phyloP scores from a whole-genome alignment of 2,797 vertebrate genomes.

The Cryptoblepharus egeriae region DNA sequence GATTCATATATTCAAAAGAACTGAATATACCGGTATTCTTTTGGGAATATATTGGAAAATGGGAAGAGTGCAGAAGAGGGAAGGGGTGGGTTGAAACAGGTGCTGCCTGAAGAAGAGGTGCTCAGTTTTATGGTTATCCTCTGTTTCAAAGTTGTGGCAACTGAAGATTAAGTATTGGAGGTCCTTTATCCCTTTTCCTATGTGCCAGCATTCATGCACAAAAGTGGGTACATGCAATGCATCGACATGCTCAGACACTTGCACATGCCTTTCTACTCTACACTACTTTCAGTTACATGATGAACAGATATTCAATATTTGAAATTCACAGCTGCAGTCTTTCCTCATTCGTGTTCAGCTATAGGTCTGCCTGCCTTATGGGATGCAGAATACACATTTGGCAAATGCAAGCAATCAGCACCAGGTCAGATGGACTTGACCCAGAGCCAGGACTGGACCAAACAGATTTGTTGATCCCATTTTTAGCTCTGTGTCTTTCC shows the following conservation, averaged over 20 bases:
- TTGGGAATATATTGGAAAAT: too few relatives aligned
- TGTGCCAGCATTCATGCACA: neutral
- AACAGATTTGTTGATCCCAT: neutral
- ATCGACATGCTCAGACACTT: too few relatives aligned
- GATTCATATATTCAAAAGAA: too few relatives aligned
- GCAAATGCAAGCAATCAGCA: neutral
- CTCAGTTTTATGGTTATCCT: neutral
- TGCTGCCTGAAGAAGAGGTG: neutral
- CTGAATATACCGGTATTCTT: too few relatives aligned
- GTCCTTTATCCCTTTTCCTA: neutral
- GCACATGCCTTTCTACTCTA: neutral
- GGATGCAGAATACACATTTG: neutral
- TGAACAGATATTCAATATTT: neutral
- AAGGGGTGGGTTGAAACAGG: too few relatives aligned
- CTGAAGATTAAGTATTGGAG: neutral
- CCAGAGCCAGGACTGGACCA: neutral
- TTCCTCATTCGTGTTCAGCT: neutral
- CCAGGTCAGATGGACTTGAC: slow-evolving; percentile 18
- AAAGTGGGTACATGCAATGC: neutral
- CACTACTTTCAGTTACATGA: neutral
- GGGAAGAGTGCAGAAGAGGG: too few relatives aligned
- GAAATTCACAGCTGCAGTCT: neutral
- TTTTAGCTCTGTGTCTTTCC: neutral
- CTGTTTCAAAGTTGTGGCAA: neutral
- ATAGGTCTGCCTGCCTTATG: neutral